Percentiles rank a stretch among this genome's conserved stretches.
phyloP scores from a whole-genome alignment of 2,888 invertebrate genomes.

The Dasysyrphus albostriatus region DNA sequence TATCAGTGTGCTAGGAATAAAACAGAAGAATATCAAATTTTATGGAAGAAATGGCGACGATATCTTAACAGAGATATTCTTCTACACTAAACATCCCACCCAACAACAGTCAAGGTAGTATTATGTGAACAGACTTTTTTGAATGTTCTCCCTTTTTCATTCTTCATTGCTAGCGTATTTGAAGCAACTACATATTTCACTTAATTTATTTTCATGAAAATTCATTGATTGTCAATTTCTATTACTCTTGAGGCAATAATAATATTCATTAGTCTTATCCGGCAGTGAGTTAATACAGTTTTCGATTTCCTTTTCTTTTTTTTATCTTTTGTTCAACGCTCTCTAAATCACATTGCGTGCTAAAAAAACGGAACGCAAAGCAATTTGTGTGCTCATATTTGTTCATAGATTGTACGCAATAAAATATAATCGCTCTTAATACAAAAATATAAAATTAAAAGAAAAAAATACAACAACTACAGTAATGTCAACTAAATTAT shows the following conservation, averaged over 20 bases:
- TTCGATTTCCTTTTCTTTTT: neutral
- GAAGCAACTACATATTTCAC: neutral
- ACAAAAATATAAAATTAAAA: slow-evolving; percentile 12
- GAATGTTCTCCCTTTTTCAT: neutral
- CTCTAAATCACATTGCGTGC: slow-evolving; percentile 55
- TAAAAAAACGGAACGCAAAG: slow-evolving; percentile 20
- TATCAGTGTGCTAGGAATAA: slow-evolving; percentile 9
- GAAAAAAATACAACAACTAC: slow-evolving; percentile 26
- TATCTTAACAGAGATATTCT: slow-evolving; percentile 49
- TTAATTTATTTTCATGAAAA: neutral
- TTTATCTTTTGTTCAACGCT: slow-evolving; percentile 39
- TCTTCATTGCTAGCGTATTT: no score
- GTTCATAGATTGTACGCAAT: slow-evolving; percentile 47
- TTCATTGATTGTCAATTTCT: slow-evolving; percentile 24
- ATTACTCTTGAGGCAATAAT: neutral
- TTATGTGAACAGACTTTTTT: slow-evolving; percentile 25
- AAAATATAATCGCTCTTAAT: slow-evolving; percentile 29
- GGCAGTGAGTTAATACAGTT: neutral
- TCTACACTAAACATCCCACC: slow-evolving; percentile 28
- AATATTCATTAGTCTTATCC: neutral
- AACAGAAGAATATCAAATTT: slow-evolving; percentile 41
- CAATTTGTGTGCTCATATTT: slow-evolving; percentile 55
- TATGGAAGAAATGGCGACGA: slow-evolving; percentile 47
- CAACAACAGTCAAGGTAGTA: slow-evolving; percentile 51
- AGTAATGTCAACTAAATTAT: slow-evolving; percentile 55